phyloP scores from a whole-genome alignment of 2,888 invertebrate genomes.

The Dermolepida albohirtum region DNA sequence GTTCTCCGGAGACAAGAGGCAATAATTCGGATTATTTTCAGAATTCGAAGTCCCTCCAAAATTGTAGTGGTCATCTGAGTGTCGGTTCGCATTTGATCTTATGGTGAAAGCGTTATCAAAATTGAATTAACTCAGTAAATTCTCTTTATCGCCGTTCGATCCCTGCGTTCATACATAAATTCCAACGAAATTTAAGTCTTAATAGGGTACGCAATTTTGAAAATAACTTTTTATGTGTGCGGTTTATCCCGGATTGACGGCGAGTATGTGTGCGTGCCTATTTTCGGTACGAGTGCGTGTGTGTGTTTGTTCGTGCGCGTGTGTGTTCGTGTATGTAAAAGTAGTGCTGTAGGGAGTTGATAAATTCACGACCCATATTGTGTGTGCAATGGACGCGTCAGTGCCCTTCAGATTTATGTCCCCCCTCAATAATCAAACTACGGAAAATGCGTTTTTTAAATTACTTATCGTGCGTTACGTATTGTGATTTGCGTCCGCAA shows the following conservation, averaged over 20 bases:
- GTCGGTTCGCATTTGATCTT: too few species aligned
- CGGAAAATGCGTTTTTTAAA: slow-evolving; percentile 16
- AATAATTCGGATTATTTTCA: too few species aligned
- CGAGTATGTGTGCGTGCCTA: neutral
- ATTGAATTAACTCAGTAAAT: neutral
- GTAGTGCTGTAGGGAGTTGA: slow-evolving; percentile 32
- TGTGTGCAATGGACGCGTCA: slow-evolving; percentile 42
- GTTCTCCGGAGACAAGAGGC: too few species aligned
- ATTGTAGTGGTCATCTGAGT: too few species aligned
- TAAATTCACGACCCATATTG: slow-evolving; percentile 42
- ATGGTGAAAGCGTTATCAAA: neutral
- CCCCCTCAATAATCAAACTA: slow-evolving; percentile 19
- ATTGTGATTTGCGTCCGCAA: slow-evolving; percentile 5
- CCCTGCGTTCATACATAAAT: slow-evolving; percentile 7
- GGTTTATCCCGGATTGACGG: slow-evolving; percentile 12
- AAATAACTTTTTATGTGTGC: slow-evolving; percentile 14
- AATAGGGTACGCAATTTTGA: slow-evolving; percentile 11
- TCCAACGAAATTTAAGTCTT: slow-evolving; percentile 1
- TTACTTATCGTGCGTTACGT: slow-evolving; percentile 5
- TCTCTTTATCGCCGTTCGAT: neutral
- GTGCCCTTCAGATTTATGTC: slow-evolving; percentile 44
- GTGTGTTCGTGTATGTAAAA: slow-evolving; percentile 13
- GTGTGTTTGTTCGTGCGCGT: slow-evolving; percentile 12
- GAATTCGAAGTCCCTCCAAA: too few species aligned
- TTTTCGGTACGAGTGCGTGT: neutral